A percentile compares a stretch with the other conserved stretches of the same genome.
Conservation (phyloP, 2,797 vertebrate species). For the Anguilla megastoma region DNA sequence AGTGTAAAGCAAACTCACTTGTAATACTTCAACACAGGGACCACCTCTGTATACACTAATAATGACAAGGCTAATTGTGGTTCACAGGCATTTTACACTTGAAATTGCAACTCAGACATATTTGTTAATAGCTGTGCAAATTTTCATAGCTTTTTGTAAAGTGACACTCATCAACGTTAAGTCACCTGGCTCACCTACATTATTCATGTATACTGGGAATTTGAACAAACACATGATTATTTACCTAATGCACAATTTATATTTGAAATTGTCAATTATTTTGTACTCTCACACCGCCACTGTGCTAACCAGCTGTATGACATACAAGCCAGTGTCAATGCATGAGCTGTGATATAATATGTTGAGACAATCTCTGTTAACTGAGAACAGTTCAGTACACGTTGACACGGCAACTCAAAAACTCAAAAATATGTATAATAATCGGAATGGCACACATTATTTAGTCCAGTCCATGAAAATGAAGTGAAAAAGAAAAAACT, state of each 20-base stretch:
- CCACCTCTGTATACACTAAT: background rate
- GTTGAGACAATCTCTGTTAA: background rate
- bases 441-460: background rate
- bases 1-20: background rate
- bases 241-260: background rate
- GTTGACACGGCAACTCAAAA: background rate
- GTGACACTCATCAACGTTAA: background rate
- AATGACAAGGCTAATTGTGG: background rate
- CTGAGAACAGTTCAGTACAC: background rate
- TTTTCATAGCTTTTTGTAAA: background rate
- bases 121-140: background rate
- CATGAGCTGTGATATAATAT: background rate
- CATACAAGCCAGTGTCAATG: background rate
- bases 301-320: background rate
- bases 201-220: background rate
- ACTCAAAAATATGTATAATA: background rate
- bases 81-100: conserved; percentile 3
- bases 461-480: background rate
- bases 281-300: background rate
- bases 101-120: background rate
- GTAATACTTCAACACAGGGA: background rate
- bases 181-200: background rate
- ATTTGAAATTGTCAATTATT: background rate
- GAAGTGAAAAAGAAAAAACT: background rate
- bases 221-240: background rate